A percentile compares a stretch with the other conserved stretches of the same genome.
These are phyloP conservation scores for Mareca penelope DNA, from an alignment of 2,797 vertebrate genomes.

Conservation along the genomic window DNA sequence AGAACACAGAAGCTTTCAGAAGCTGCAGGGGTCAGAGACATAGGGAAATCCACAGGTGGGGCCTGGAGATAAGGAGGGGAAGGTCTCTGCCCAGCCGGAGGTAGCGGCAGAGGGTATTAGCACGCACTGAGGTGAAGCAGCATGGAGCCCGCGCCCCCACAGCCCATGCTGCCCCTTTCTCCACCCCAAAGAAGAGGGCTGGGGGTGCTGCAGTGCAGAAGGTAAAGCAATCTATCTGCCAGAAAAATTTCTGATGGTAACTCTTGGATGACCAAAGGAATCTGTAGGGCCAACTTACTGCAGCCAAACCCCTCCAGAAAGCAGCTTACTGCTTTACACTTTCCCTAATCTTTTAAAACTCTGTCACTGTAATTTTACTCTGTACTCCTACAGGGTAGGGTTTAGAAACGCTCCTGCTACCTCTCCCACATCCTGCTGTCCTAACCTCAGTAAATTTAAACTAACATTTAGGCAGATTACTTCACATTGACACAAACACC, in stretches of 20 bases:
- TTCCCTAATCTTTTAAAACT: not conserved
- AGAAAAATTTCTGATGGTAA: not conserved
- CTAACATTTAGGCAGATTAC: not conserved
- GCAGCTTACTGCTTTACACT: not conserved
- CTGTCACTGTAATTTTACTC: not conserved
- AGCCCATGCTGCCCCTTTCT: not conserved
- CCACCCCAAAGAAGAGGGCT: not conserved
- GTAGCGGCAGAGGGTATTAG: constrained; percentile 23
- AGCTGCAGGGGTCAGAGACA: constrained; percentile 65
- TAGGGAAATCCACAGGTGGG: constrained; percentile 57
- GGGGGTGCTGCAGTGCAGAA: not conserved
- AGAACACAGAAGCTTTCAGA: constrained; percentile 73
- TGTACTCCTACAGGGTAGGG: not conserved
- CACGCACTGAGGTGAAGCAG: constrained; percentile 35
- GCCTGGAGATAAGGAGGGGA: constrained; percentile 8
- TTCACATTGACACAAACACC: not conserved
- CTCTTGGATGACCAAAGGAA: not conserved
- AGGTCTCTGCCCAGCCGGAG: not conserved
- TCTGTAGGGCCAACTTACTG: not conserved
- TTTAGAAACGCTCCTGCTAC: not conserved
- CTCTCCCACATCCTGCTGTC: constrained; percentile 8
- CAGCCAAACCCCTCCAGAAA: not conserved
- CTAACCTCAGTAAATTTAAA: constrained; percentile 8
- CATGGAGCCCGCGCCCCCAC: not conserved
- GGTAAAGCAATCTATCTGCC: not conserved